These are phyloP conservation scores for Champsocephalus esox DNA, from an alignment of 2,797 vertebrate species.

Conservation along the genomic window DNA sequence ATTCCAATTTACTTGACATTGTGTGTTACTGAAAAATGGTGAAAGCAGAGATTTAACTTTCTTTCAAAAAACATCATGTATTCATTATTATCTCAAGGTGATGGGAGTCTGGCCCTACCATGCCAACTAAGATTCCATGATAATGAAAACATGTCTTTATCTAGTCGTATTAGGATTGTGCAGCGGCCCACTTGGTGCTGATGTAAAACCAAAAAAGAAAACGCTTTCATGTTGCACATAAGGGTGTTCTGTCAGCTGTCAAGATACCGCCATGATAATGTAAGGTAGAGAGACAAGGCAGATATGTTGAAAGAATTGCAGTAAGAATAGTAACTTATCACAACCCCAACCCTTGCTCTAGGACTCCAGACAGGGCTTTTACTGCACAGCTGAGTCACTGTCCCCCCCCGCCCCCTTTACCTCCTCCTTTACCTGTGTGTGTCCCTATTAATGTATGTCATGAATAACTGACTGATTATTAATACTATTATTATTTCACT, in stretches of 20 bases:
- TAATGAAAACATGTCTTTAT: slow-evolving; percentile 60
- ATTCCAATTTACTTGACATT: slow-evolving; percentile 11
- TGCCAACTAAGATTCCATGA: slow-evolving; percentile 31
- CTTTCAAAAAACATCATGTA: not conserved
- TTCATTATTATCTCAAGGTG: slow-evolving; percentile 21
- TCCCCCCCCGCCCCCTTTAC: slow-evolving; percentile 24
- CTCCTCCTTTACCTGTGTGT: not conserved
- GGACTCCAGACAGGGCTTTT: slow-evolving; percentile 45
- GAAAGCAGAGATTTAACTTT: slow-evolving; percentile 7
- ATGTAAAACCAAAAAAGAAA: slow-evolving; percentile 40
- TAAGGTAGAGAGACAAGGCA: slow-evolving; percentile 56
- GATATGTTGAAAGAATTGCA: slow-evolving; percentile 68
- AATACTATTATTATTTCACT: not conserved
- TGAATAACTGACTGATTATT: slow-evolving; percentile 20
- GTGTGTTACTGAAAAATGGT: not conserved
- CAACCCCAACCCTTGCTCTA: slow-evolving; percentile 37
- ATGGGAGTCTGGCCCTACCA: slow-evolving; percentile 9
- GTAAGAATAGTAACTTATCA: slow-evolving; percentile 68
- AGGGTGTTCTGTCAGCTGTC: slow-evolving; percentile 73
- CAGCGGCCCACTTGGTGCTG: slow-evolving; percentile 37
- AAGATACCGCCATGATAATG: slow-evolving; percentile 64
- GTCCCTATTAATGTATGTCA: slow-evolving; percentile 2
- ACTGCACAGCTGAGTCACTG: slow-evolving; percentile 37
- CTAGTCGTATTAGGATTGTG: slow-evolving; percentile 58
- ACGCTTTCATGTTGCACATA: slow-evolving; percentile 60